phyloP scores from a whole-genome alignment of 2,888 invertebrate genomes.

The Lasioglossum leucozonium region DNA sequence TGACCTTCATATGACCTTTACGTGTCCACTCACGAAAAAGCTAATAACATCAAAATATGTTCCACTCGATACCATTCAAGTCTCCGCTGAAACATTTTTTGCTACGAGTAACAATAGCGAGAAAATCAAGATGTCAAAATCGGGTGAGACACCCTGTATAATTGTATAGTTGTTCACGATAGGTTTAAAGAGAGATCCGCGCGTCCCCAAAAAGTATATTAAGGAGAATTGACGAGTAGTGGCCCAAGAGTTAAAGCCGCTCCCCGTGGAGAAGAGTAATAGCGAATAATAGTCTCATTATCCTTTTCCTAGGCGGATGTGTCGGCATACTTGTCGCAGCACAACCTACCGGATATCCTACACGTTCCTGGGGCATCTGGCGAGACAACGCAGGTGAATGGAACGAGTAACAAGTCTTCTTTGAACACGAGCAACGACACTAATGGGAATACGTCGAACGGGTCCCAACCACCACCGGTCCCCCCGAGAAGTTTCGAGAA shows the following conservation, averaged over 20 bases:
- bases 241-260: background rate
- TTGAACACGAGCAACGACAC: slow-evolving; percentile 75
- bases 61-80: too few species aligned
- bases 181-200: background rate
- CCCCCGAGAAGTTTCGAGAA: slow-evolving; percentile 83
- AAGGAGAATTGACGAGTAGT: slow-evolving; percentile 7
- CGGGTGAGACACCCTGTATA: too few species aligned
- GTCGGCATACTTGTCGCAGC: slow-evolving; percentile 85
- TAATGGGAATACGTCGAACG: slow-evolving; percentile 83
- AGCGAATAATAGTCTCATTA: slow-evolving; percentile 1
- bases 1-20: too few species aligned
- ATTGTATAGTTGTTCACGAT: background rate
- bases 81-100: too few species aligned
- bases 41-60: too few species aligned
- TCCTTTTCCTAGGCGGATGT: slow-evolving; percentile 83
- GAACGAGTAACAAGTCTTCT: slow-evolving; percentile 72
- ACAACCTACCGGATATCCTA: slow-evolving; percentile 86
- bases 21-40: too few species aligned
- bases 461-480: slow-evolving; percentile 79
- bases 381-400: slow-evolving; percentile 79
- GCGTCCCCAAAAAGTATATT: slow-evolving; percentile 4
- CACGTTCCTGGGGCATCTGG: slow-evolving; percentile 78
- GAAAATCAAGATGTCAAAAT: too few species aligned
- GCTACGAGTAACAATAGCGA: too few species aligned
- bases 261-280: slow-evolving; percentile 13